These are phyloP conservation scores for Mormyrus iriodes DNA, from an alignment of 2,113 vertebrate genomes.

Conservation along the genomic window DNA sequence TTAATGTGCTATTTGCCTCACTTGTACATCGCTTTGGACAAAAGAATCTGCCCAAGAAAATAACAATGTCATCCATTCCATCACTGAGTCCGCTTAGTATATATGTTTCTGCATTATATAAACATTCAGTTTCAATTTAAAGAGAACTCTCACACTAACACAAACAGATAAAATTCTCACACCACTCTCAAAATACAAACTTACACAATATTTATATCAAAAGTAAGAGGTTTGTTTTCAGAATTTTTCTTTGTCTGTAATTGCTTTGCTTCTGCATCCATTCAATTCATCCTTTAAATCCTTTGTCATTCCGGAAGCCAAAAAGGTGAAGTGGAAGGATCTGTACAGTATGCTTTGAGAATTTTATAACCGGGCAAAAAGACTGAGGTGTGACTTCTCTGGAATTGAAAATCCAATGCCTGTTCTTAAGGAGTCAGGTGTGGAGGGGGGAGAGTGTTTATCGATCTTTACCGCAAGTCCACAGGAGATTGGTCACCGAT, in stretches of 20 bases:
- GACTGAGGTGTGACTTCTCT: background rate
- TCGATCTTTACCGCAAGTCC: conserved; percentile 23
- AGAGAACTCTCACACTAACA: background rate
- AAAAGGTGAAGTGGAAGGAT: background rate
- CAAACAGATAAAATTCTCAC: background rate
- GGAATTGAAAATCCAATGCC: background rate
- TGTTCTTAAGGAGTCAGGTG: background rate
- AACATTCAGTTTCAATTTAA: background rate
- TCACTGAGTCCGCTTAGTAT: background rate
- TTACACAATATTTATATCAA: background rate
- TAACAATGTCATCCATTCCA: background rate
- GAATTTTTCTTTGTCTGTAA: background rate
- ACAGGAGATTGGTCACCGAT: conserved; percentile 24
- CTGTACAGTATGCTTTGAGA: background rate
- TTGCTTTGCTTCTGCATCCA: background rate
- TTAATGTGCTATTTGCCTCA: background rate
- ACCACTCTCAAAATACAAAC: background rate
- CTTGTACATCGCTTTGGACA: background rate
- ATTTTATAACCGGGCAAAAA: background rate
- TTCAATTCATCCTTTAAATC: background rate
- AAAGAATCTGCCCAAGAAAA: background rate
- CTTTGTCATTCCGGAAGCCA: background rate
- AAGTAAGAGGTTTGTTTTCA: background rate
- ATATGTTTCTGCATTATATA: background rate
- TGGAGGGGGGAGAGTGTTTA: background rate